phyloP scores from a whole-genome alignment of 2,888 invertebrate species.

The Spilosoma lubricipeda region DNA sequence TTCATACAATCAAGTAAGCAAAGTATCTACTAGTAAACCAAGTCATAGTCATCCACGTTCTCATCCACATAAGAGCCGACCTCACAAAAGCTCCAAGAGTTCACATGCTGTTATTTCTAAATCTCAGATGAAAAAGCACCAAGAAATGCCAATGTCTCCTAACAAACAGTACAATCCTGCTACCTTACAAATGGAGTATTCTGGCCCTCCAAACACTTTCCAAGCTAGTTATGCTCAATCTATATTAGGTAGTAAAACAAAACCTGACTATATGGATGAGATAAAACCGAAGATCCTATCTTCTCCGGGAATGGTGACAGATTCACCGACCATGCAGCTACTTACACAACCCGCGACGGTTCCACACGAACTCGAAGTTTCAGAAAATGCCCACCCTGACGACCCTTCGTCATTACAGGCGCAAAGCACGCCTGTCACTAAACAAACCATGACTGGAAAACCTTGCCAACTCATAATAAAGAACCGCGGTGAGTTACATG shows the following conservation, averaged over 20 bases:
- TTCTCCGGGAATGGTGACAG: conserved; percentile 70
- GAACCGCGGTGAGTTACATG: conserved; percentile 66
- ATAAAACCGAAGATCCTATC: conserved; percentile 70
- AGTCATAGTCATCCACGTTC: conserved; percentile 70
- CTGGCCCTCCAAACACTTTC: conserved; percentile 77
- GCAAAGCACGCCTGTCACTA: conserved; percentile 65
- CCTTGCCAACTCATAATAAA: conserved; percentile 79
- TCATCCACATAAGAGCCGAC: conserved; percentile 66
- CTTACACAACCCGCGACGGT: conserved; percentile 74
- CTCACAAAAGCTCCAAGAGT: conserved; percentile 62
- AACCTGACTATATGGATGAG: conserved; percentile 72
- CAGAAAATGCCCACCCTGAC: conserved; percentile 68
- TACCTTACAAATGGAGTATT: conserved; percentile 70
- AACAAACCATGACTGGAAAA: conserved; percentile 67
- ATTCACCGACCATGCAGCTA: conserved; percentile 77
- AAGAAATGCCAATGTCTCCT: conserved; percentile 68
- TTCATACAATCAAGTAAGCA: conserved; percentile 85
- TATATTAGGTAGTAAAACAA: conserved; percentile 72
- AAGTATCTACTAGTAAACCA: conserved; percentile 83
- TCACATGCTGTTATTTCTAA: conserved; percentile 54
- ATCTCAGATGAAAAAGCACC: conserved; percentile 69
- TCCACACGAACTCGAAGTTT: conserved; percentile 71
- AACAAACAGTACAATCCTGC: conserved; percentile 67
- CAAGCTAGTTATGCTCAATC: conserved; percentile 83
- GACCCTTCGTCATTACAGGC: conserved; percentile 69